Base-by-base conservation (phyloP, 2,797 vertebrate genomes). In the Malacoraja senta region DNA sequence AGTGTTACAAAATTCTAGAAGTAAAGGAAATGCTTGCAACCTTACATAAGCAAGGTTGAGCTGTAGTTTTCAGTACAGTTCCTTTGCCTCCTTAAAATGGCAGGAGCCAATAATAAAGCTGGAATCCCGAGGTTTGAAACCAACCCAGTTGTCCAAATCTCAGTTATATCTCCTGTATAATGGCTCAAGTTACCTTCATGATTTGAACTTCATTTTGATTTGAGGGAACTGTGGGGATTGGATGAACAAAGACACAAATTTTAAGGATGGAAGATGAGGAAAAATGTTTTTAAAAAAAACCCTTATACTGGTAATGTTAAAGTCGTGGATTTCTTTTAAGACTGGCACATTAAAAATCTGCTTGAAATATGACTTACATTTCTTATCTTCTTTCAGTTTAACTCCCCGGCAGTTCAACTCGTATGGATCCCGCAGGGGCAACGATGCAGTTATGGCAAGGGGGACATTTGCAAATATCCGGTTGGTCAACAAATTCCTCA, bases 381-480 rank as follows among this genome's bases (percentile, higher is more conserved):
- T 38, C 13, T 79, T 12, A 63, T 94, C 93, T 13, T 7, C 0
- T 94, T 90, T 93, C 93, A 99, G 99, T 0, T 94, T 99, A 94
- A 97, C 96, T 68, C 96, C 98, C 15, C 96, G 98, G 72, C 98
- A 99, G 93, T 99, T 98, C 96, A 99, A 99, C 95, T 99, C 99
- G 0, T 99, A 99, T 0, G 99, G 99, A 93, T 99, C 99, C 12
- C 98, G 99, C 1, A 97, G 99, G 94, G 99, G 99, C 0, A 99
- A 99, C 0, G 99, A 99, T 0, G 98, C 98, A 0, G 95, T 99
- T 90, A 99, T 99, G 99, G 97, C 97, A 24, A 97, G 98, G 94
- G 99, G 99, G 63, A 99, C 99, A 0, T 99, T 99, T 91, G 98
- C 99, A 94, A 99, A 99, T 95, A 99, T 99, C 94, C 98, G 98